Evolutionary conservation across 2,888 invertebrate genomes (phyloP), one percentile per base, ranked within the genome.

Genomic region (Macaria liturata): DNA sequence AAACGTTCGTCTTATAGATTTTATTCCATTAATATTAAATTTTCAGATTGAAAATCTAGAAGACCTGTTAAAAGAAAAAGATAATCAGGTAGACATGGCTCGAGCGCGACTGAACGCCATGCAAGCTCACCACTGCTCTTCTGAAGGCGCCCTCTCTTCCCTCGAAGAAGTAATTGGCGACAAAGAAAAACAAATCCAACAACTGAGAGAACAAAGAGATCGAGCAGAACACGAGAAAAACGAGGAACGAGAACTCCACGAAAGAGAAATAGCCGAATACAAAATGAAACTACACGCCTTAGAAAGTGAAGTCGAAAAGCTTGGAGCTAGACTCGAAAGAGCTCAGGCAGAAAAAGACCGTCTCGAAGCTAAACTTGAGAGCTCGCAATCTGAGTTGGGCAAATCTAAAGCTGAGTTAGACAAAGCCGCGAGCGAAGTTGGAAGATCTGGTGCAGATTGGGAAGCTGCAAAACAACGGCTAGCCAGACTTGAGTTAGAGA

Each of bases 171-270:
- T 97, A 9, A 97, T 99, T 71, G 96, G 96, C 50, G 99, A 99
- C 81, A 98, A 98, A 91, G 99, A 99, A 78, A 98, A 98, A 83
- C 99, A 99, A 92, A 98, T 99, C 93, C 95, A 96, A 70, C 98
- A 98, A 82, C 91, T 98, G 64, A 92, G 97, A 70, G 98, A 99
- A 79, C 98, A 99, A 82, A 94, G 98, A 78, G 98, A 99, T 78
- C 94, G 98, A 71, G 97, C 98, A 45, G 98, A 99, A 87, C 96
- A 97, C 71, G 99, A 99, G 77, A 97, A 98, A 80, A 96, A 97
- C 70, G 99, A 99, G 87, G 99, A 99, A 84, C 94, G 98, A 65
- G 98, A 98, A 76, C 92, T 97, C 20, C 97, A 98, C 80, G 97
- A 98, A 83, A 94, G 98, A 72, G 97, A 98, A 84, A 95, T 98